A percentile compares a stretch with the other conserved stretches of the same genome.
Conservation (phyloP, 2,888 invertebrate genomes). For the Dusona sp. region DNA sequence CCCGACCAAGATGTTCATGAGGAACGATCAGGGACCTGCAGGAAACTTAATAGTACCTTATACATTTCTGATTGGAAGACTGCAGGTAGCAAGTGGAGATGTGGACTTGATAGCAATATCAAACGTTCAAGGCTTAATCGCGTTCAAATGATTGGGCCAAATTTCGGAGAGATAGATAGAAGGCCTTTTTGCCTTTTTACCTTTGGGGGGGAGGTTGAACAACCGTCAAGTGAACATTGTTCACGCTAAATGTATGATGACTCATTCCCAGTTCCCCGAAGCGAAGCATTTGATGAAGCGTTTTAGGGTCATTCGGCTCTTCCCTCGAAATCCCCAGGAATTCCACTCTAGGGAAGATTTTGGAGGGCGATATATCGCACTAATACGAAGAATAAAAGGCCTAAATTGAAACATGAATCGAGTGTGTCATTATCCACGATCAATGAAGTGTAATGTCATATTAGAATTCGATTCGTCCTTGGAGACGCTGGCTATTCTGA, state of each 20-base stretch:
- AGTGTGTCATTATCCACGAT: constrained; percentile 71
- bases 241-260: neutral
- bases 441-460: constrained; percentile 72
- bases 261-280: neutral
- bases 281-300: neutral
- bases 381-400: constrained; percentile 44
- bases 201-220: too few species aligned
- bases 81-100: neutral
- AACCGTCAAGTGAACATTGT: neutral
- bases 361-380: neutral
- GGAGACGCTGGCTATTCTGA: constrained; percentile 60
- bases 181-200: neutral
- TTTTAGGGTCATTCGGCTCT: neutral
- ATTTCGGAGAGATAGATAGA: neutral
- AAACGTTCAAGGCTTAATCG: neutral
- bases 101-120: neutral
- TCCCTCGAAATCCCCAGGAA: neutral
- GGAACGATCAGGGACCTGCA: constrained; percentile 8
- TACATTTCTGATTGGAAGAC: constrained; percentile 35
- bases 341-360: constrained; percentile 1
- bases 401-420: constrained; percentile 41
- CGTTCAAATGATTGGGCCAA: neutral
- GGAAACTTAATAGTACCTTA: constrained; percentile 67
- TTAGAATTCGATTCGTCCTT: constrained; percentile 75
- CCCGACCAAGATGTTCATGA: constrained; percentile 5